These are phyloP conservation scores for Phoeniculus purpureus DNA, from an alignment of 2,797 vertebrate species.

Conservation along the genomic window DNA sequence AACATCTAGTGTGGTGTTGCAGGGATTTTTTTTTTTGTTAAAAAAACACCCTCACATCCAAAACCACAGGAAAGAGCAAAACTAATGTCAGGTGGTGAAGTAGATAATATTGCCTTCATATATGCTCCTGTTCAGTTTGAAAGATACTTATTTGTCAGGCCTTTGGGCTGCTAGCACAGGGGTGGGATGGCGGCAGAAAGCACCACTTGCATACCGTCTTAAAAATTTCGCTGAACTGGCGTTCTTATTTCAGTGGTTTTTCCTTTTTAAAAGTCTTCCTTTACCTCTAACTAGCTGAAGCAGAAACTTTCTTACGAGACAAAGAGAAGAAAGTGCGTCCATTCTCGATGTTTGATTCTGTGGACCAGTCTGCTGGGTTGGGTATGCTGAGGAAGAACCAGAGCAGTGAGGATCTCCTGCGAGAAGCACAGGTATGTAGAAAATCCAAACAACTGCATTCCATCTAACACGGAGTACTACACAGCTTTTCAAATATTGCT, in stretches of 20 bases:
- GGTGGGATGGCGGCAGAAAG: background rate
- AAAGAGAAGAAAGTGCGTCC: conserved; percentile 91
- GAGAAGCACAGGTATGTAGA: conserved; percentile 87
- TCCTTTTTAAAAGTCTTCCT: background rate
- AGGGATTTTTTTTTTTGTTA: background rate
- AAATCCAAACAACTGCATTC: background rate
- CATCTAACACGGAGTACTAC: background rate
- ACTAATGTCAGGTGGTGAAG: fast-evolving
- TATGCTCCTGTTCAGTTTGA: background rate
- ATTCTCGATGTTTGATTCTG: conserved; percentile 92
- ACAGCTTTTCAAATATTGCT: background rate
- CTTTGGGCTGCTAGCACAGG: background rate
- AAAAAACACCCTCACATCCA: background rate
- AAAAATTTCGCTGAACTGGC: background rate
- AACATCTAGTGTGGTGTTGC: background rate
- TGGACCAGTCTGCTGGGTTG: conserved; percentile 78
- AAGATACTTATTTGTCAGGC: background rate
- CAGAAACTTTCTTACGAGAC: conserved; percentile 82
- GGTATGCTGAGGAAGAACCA: conserved; percentile 91
- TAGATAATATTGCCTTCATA: background rate
- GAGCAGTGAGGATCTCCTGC: conserved; percentile 93
- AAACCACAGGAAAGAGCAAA: background rate
- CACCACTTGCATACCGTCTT: background rate
- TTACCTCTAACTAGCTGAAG: conserved; percentile 75
- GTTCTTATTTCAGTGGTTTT: background rate